Base-by-base conservation (phyloP, 2,888 invertebrate genomes). In the Amphipyra tragopoginis region DNA sequence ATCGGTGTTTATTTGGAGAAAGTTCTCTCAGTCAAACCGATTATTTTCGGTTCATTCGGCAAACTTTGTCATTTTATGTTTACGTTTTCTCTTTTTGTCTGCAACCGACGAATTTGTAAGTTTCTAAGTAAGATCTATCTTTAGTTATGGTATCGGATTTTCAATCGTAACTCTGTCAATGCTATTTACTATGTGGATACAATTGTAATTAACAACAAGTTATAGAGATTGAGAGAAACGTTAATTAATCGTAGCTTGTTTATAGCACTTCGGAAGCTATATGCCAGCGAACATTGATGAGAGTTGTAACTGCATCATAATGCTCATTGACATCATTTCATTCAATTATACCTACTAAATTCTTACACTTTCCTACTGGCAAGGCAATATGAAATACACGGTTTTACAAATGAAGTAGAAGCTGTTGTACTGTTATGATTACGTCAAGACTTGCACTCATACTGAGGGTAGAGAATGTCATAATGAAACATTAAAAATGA, bases 21-120 rank as follows among this genome's bases (percentile, higher is more conserved):
- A 51, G 51, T 51, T 39, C 10, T 40, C 39, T 0, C n/a, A 51
- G 10, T 14, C 40, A 51, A 51, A 29, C 58, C 43, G 45, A 45
- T 39, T 57, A 29, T 29, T 38, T 51, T 42, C 43, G 44, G 38
- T 49, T 43, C 43, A 43, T 51, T 26, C 29, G 15, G 40, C 29
- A 38, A 26, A 51, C 14, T 11, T 49, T 21, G 26, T 44, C 44
- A 11, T 44, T 26, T 26, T 26, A 26, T n/a, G n/a, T 49, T 38
- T 21, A 21, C n/a, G 36, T 38, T 49, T 49, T 49, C 49, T 38
- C 38, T 49, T 36, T 49, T 49, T 38, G 11, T 11, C 49, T 26
- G 7, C 2, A 26, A 38, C 21, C n/a, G 21, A 38, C n/a, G 4
- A n/a, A 6, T 21, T 48, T 26, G 21, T 49, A 1, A 4, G 5